Base-by-base conservation (phyloP, 1,140 invertebrate genomes). In the Elysia chlorotica region DNA sequence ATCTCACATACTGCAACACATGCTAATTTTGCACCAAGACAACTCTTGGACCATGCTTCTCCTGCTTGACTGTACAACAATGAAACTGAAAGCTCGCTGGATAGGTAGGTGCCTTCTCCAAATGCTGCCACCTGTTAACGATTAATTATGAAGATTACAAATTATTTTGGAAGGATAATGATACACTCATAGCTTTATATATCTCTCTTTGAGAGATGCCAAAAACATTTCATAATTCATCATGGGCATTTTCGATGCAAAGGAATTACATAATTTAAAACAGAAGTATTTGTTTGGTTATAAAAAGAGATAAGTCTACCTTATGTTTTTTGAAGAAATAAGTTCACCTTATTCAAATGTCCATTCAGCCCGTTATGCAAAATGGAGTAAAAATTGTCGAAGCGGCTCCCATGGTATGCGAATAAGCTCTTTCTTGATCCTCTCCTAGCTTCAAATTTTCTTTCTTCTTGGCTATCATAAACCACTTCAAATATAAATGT, bases 321-420 rank as follows among this genome's bases (percentile, higher is more conserved):
- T 93, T 93, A 83, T 92, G 23, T n/a, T n/a, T n/a, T n/a, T n/a
- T n/a, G 66, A 19, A 68, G 25, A 54, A 6, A 68, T 68, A 28
- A 68, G 54, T 65, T 80, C 88, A 93, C 92, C 88, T 93, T 93
- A 83, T 92, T 93, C 86, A 93, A 89, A 85, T 92, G 91, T 77
- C 92, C 91, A 77, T 93, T 92, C 68, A 94, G 86, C 35, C 93
- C 93, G 87, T 93, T 91, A 84, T 93, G 91, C 41, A 94, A 83
- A 74, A 95, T 94, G 0, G 93, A 93, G 88, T 94, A 92, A 85
- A 94, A 94, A 87, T 94, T 94, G 85, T 94, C 93, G 67, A 93
- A 85, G 74, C 91, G 88, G 84, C 92, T 94, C 31, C 93, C 93
- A 87, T 94, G 93, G 80, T 92, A 95, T 19, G 92, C 93, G 78